Conservation (phyloP, 2,888 invertebrate genomes). For the Synergus laeviventris region DNA sequence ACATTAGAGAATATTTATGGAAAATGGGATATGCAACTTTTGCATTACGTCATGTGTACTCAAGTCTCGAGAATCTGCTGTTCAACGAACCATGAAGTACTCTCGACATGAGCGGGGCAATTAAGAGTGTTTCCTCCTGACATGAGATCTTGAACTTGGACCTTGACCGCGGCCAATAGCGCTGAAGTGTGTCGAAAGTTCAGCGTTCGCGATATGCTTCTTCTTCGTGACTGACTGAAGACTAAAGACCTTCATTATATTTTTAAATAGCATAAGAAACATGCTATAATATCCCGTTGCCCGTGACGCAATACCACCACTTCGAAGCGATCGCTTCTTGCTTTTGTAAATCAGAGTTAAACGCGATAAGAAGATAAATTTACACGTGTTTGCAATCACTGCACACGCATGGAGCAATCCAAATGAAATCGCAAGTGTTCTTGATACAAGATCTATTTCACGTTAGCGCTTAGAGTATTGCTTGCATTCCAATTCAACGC, state of each 20-base stretch:
- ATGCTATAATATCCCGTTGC: slow-evolving; percentile 31
- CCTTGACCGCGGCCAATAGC: slow-evolving; percentile 55
- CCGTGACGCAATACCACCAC: slow-evolving; percentile 8
- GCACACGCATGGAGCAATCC: slow-evolving; percentile 5
- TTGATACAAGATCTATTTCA: not conserved
- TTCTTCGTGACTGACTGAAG: not conserved
- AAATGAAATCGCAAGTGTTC: slow-evolving; percentile 25
- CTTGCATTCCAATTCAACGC: too few species aligned
- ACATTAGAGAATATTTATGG: not conserved
- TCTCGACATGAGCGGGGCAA: slow-evolving; percentile 16
- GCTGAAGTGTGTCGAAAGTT: slow-evolving; percentile 44
- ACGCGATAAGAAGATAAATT: slow-evolving; percentile 2
- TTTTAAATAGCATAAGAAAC: slow-evolving; percentile 33
- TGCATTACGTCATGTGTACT: slow-evolving; percentile 8
- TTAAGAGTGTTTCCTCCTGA: slow-evolving; percentile 26
- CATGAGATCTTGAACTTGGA: slow-evolving; percentile 42
- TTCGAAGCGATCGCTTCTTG: not conserved
- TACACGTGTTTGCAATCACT: slow-evolving; percentile 10
- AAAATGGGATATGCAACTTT: slow-evolving; percentile 1
- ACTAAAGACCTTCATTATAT: slow-evolving; percentile 23
- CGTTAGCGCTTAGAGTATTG: too few species aligned
- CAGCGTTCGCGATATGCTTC: slow-evolving; percentile 43
- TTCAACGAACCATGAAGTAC: slow-evolving; percentile 29
- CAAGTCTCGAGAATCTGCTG: slow-evolving; percentile 5
- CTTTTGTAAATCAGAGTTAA: slow-evolving; percentile 25